A percentile compares a stretch with the other conserved stretches of the same genome.
Evolutionary conservation across 2,888 invertebrate genomes (phyloP).

Genomic region (Ceraclea dissimilis): DNA sequence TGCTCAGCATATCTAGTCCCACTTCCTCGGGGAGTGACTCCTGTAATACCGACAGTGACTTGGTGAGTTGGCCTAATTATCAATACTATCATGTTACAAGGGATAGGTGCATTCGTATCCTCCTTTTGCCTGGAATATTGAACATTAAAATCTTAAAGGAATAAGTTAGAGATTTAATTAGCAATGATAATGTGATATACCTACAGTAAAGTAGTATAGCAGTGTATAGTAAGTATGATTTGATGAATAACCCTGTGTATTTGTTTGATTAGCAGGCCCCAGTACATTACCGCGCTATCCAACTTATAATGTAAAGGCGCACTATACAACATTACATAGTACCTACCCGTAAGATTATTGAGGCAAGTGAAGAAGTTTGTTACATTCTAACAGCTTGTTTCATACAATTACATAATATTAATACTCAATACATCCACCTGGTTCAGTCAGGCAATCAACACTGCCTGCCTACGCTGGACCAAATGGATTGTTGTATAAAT

Average conservation of each 20-base stretch:
- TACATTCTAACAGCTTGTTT: not conserved
- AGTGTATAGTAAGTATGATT: no score
- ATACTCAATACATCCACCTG: not conserved
- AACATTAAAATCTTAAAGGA: no score
- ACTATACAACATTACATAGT: no score
- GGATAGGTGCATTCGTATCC: no score
- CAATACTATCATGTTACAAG: not conserved
- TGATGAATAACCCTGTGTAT: no score
- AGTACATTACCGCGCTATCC: not conserved
- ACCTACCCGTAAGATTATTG: not conserved
- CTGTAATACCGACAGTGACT: conserved; percentile 31
- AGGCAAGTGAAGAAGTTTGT: conserved; percentile 1
- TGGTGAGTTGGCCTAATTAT: conserved; percentile 27
- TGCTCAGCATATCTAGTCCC: conserved; percentile 11
- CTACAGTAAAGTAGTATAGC: no score
- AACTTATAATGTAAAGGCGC: not conserved
- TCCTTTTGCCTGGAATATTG: no score
- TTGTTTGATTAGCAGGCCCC: not conserved
- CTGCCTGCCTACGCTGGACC: no score
- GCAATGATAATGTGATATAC: no score
- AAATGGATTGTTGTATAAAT: no score
- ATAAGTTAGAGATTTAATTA: no score
- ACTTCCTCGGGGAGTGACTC: conserved; percentile 20
- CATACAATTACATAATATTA: not conserved
- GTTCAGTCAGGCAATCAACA: no score